These are phyloP conservation scores for Ceratitis capitata DNA, from an alignment of 1,140 invertebrate species.

Conservation along the genomic window DNA sequence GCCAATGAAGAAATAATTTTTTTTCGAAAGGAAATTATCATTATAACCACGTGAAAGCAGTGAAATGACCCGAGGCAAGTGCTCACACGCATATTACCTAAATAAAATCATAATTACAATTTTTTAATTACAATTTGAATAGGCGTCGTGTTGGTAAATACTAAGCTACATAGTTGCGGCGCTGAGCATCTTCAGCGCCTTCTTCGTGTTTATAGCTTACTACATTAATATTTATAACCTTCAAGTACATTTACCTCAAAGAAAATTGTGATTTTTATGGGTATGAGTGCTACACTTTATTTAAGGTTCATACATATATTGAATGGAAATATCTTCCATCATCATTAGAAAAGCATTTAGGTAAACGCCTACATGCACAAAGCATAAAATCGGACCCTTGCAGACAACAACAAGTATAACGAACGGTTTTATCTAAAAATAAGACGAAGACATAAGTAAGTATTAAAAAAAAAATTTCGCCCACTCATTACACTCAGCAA, in stretches of 20 bases:
- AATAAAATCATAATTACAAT: background rate
- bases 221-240: background rate
- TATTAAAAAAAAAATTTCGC: background rate
- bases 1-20: background rate
- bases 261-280: background rate
- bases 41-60: background rate
- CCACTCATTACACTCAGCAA: background rate
- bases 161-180: background rate
- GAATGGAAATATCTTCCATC: background rate
- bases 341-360: background rate
- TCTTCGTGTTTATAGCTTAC: background rate
- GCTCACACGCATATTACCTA: background rate
- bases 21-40: background rate
- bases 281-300: background rate
- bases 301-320: background rate
- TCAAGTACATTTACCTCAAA: background rate
- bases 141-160: background rate
- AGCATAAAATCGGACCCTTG: background rate
- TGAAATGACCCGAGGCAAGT: too few species aligned
- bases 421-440: too few species aligned
- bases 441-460: background rate
- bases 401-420: background rate
- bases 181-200: background rate
- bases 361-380: background rate
- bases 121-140: conserved; percentile 19